A percentile compares a stretch with the other conserved stretches of the same genome.
phyloP scores from a whole-genome alignment of 2,797 vertebrate genomes.

The Ptychobarbus kaznakovi region DNA sequence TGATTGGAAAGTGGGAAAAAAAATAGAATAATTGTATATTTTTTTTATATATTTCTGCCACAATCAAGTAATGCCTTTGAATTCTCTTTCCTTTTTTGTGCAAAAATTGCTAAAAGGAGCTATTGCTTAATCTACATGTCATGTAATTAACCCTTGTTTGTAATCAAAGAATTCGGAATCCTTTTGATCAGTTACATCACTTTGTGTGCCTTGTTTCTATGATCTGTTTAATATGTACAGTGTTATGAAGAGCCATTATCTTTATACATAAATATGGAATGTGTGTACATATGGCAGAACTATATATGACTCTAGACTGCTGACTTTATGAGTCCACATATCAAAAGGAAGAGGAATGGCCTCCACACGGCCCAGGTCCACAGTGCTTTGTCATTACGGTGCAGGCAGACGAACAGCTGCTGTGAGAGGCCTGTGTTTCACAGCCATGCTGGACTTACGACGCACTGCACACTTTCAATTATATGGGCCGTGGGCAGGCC shows the following conservation, averaged over 20 bases:
- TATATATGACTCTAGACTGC: slow-evolving; percentile 23
- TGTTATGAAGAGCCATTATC: slow-evolving; percentile 7
- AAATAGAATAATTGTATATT: background rate
- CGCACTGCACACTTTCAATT: slow-evolving; percentile 56
- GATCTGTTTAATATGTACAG: background rate
- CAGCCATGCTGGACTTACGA: slow-evolving; percentile 51
- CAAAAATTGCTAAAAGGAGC: background rate
- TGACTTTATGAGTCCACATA: slow-evolving; percentile 36
- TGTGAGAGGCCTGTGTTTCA: slow-evolving; percentile 45
- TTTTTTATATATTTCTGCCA: background rate
- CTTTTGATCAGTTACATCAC: background rate
- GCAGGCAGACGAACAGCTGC: slow-evolving; percentile 44
- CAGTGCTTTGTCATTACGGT: slow-evolving; percentile 40
- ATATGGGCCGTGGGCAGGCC: slow-evolving; percentile 54
- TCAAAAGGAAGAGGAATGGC: slow-evolving; percentile 26
- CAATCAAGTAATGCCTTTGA: background rate
- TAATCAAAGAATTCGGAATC: background rate
- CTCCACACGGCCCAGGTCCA: background rate
- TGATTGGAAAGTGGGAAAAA: background rate
- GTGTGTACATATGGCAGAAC: background rate
- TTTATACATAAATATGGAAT: slow-evolving; percentile 12
- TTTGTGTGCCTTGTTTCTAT: slow-evolving; percentile 16
- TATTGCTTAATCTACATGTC: background rate
- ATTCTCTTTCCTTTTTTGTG: background rate
- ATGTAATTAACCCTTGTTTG: background rate